A percentile compares a stretch with the other conserved stretches of the same genome.
phyloP scores from a whole-genome alignment of 2,797 vertebrate species.

The Falco concolor region DNA sequence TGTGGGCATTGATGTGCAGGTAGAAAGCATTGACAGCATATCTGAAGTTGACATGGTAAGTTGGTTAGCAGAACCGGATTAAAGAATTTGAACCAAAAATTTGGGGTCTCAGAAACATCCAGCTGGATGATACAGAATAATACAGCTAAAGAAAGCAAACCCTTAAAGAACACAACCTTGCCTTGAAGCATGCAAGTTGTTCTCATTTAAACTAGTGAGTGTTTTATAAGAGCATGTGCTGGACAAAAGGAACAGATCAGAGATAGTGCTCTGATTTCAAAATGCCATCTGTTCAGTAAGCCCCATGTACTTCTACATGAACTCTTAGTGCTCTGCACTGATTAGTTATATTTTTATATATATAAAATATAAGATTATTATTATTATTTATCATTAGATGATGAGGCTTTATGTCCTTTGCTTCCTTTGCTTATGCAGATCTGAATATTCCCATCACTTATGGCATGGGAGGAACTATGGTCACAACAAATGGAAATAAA shows the following conservation, averaged over 20 bases:
- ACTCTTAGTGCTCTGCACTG: not conserved
- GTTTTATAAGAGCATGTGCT: not conserved
- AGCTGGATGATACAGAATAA: not conserved
- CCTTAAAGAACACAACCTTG: not conserved
- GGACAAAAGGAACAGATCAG: not conserved
- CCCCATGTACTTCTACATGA: not conserved
- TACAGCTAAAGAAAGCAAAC: not conserved
- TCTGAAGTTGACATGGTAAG: constrained; percentile 94
- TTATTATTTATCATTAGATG: not conserved
- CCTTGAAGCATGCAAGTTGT: not conserved
- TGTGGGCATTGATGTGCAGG: constrained; percentile 88
- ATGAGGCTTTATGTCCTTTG: not conserved
- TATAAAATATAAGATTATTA: too few relatives aligned
- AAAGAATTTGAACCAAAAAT: not conserved
- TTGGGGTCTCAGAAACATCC: not conserved
- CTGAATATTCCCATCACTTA: not conserved
- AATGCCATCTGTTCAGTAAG: not conserved
- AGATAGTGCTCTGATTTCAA: not conserved
- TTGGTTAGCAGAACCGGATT: not conserved
- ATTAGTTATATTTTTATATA: too few relatives aligned
- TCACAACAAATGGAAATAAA: not conserved
- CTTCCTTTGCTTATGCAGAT: not conserved
- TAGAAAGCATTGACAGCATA: constrained; percentile 92
- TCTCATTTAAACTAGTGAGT: not conserved
- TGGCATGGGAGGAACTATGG: not conserved